Conservation (phyloP, 2,113 vertebrate genomes). For the Tyto alba region DNA sequence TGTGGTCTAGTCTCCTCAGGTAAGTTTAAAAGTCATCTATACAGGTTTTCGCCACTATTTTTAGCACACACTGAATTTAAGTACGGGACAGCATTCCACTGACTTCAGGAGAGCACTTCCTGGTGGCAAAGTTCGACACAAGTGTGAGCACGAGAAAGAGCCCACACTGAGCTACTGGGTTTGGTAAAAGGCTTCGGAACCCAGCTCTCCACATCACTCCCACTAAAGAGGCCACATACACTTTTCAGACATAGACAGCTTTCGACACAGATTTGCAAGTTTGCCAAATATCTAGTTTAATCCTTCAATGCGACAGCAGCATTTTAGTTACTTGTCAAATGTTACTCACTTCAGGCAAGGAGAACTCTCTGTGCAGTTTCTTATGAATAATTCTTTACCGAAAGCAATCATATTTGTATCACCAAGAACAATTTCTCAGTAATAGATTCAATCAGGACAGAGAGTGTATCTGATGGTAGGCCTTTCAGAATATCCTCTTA, state of each 20-base stretch:
- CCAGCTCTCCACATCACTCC: accelerated
- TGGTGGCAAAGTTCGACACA: neutral
- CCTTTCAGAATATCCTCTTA: neutral
- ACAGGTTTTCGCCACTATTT: neutral
- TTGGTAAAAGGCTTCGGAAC: neutral
- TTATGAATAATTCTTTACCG: neutral
- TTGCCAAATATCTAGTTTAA: neutral
- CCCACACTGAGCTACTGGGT: accelerated
- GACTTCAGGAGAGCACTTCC: neutral
- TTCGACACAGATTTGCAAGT: neutral
- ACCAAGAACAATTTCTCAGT: neutral
- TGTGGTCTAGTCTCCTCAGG: neutral
- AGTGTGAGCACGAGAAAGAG: neutral
- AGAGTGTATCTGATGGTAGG: accelerated
- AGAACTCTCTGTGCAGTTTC: neutral
- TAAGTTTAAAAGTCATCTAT: neutral
- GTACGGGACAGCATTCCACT: too few species aligned
- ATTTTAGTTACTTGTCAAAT: neutral
- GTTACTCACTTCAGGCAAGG: neutral
- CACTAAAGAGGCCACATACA: neutral
- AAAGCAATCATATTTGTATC: neutral
- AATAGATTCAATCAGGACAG: neutral
- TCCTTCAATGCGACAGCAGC: neutral
- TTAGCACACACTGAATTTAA: neutral
- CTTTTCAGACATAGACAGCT: neutral